Evolutionary conservation across 2,888 invertebrate genomes (phyloP), one percentile per base, ranked within the genome.

Genomic region (Pogonocherus hispidulus): DNA sequence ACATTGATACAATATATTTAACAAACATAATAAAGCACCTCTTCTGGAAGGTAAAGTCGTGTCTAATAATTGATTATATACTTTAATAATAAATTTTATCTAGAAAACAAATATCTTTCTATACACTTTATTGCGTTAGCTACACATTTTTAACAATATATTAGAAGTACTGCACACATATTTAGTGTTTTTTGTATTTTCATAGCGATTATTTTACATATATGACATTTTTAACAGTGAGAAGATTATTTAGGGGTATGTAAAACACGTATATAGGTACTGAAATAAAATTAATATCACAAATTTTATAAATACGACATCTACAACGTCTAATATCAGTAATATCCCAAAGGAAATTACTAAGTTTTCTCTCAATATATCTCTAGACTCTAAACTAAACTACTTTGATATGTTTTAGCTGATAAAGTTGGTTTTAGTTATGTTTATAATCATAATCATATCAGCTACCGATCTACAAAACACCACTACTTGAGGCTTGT

Each of bases 51-150:
- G 63, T 73, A 20, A 64, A 46, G 20, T 27, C 9, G 27, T 66
- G 54, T 55, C 35, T 63, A 54, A 67, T 64, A 63, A 62, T 46
- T 23, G 18, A 64, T 63, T 44, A 67, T 64, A 41, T 41, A n/a
- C 41, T 41, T 41, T 14, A 14, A 41, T 52, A 66, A 67, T 70
- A 68, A 70, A 54, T 19, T 56, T 66, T 69, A 67, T 63, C 49
- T 22, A 56, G 54, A 72, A 70, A 73, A 70, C 49, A 66, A 67
- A 51, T 75, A 41, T 74, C 74, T 78, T 76, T 81, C 81, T 83
- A 84, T 85, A 86, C 84, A 84, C 81, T 81, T 85, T 86, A 86
- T 86, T 86, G 86, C 86, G 82, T 85, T 74, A 85, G 84, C 86
- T 86, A 86, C 86, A 86, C 86, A 85, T 85, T 83, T 74, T 62